Percentiles rank a stretch among this genome's conserved stretches.
Evolutionary conservation across 2,888 invertebrate genomes (phyloP).

Genomic region (Podabrus alpinus): DNA sequence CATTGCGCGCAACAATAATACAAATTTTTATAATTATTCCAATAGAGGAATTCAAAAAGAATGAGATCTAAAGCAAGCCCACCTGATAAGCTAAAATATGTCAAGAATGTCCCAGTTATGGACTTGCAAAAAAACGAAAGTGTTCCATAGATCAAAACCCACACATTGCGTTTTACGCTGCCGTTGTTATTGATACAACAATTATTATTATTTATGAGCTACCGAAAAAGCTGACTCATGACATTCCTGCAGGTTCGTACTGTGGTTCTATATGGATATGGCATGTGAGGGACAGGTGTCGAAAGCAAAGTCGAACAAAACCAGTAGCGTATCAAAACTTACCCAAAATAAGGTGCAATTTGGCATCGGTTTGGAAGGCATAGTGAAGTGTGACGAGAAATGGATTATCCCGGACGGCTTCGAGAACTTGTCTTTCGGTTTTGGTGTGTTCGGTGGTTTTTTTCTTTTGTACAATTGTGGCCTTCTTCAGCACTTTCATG

Average conservation of each 20-base stretch:
- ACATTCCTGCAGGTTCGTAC: not conserved
- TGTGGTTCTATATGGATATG: not conserved
- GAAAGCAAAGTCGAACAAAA: not conserved
- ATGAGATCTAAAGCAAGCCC: not conserved
- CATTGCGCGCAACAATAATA: not conserved
- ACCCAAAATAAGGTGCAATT: constrained; percentile 96
- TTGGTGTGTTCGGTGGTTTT: constrained; percentile 97
- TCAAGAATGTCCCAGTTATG: not conserved
- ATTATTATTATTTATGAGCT: not conserved
- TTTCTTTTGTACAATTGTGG: constrained; percentile 90
- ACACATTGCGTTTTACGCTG: too few species aligned
- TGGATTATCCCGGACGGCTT: constrained; percentile 91
- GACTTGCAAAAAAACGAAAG: not conserved
- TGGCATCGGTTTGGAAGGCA: constrained; percentile 97
- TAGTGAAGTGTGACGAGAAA: constrained; percentile 97
- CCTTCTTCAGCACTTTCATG: constrained; percentile 97
- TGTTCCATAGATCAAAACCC: not conserved
- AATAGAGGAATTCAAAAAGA: not conserved
- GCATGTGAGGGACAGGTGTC: not conserved
- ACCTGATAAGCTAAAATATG: not conserved
- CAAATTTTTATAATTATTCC: not conserved
- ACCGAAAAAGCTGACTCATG: not conserved
- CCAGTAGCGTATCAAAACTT: constrained; percentile 52
- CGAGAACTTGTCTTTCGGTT: constrained; percentile 95
- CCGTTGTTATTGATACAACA: not conserved